These are phyloP conservation scores for Polypterus senegalus DNA, from an alignment of 2,113 vertebrate genomes.

Conservation along the genomic window DNA sequence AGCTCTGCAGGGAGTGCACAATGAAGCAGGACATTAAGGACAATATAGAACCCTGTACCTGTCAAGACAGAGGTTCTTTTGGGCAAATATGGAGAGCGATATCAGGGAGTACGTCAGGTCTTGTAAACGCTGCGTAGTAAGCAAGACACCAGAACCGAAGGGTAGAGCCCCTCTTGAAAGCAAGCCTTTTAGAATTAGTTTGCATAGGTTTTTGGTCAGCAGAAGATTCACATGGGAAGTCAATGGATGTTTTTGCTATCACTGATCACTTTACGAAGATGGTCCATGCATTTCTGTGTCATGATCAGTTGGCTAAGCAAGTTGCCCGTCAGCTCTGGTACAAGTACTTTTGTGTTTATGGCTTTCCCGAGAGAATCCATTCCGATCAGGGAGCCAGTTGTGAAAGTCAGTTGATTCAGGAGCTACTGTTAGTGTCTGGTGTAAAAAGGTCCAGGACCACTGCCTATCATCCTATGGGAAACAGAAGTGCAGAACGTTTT, in stretches of 20 bases:
- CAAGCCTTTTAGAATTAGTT: neutral
- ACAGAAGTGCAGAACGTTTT: too few species aligned
- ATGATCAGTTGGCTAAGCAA: neutral
- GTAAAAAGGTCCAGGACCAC: neutral
- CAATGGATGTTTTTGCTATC: neutral
- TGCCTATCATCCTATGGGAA: too few species aligned
- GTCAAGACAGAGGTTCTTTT: conserved; percentile 4
- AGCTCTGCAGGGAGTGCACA: neutral
- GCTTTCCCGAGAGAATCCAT: neutral
- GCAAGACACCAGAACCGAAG: conserved; percentile 6
- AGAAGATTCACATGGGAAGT: neutral
- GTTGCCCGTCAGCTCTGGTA: neutral
- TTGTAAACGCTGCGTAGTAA: conserved; percentile 9
- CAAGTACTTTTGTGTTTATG: neutral
- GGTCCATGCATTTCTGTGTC: neutral
- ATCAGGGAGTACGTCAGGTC: conserved; percentile 4
- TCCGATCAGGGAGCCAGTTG: conserved; percentile 1
- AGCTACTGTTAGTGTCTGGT: neutral
- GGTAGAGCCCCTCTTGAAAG: neutral
- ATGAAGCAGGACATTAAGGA: neutral
- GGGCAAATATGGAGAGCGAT: conserved; percentile 4
- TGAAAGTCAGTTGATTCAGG: neutral
- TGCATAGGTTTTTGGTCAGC: neutral
- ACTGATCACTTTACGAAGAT: neutral
- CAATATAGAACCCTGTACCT: conserved; percentile 6